Conservation (phyloP, 2,888 invertebrate genomes). For the Macrophya annulata region DNA sequence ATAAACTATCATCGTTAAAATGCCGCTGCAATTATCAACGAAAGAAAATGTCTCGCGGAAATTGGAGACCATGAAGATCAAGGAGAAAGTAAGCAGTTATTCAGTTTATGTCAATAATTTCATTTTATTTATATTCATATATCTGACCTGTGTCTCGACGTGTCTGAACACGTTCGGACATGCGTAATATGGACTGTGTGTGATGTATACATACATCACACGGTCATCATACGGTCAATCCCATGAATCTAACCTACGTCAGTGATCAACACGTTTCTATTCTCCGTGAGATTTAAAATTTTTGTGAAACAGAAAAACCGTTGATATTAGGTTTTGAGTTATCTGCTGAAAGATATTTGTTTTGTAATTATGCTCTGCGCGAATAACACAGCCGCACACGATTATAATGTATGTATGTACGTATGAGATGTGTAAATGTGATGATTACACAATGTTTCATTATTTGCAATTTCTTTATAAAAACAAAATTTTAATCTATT, state of each 20-base stretch:
- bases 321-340: background rate
- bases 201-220: background rate
- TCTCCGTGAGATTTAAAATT: background rate
- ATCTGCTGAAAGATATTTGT: background rate
- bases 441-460: background rate
- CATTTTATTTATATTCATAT: slow-evolving; percentile 18
- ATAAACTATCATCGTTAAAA: slow-evolving; percentile 48
- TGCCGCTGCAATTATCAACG: slow-evolving; percentile 73
- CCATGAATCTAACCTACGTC: background rate
- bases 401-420: slow-evolving; percentile 12
- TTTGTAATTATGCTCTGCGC: background rate
- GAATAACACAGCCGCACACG: background rate
- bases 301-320: background rate
- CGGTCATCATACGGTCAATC: background rate
- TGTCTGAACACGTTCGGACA: background rate
- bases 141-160: no score
- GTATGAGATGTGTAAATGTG: background rate
- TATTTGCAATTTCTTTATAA: background rate
- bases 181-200: background rate
- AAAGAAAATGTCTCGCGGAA: slow-evolving; percentile 74
- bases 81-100: slow-evolving; percentile 70
- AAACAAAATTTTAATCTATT: background rate
- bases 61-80: slow-evolving; percentile 71
- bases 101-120: slow-evolving; percentile 28
- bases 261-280: background rate